Conservation (phyloP, 2,797 vertebrate genomes). For the Discoglossus pictus region DNA sequence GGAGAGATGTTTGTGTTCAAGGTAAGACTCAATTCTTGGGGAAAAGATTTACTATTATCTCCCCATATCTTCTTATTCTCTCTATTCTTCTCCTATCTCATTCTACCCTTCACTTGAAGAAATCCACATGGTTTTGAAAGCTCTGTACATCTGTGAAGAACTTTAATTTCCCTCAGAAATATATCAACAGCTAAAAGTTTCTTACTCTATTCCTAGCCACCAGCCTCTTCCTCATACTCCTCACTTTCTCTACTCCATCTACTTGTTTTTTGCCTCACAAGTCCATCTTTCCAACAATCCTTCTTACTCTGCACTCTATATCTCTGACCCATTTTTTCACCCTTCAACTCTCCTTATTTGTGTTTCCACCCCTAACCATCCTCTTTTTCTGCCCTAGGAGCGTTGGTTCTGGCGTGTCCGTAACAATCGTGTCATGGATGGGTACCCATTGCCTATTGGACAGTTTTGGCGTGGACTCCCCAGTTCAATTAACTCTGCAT, state of each 20-base stretch:
- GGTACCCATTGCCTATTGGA: conserved; percentile 83
- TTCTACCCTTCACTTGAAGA: no score
- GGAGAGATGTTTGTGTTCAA: conserved; percentile 95
- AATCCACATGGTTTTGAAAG: no score
- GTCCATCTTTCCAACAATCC: not conserved
- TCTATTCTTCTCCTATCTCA: not conserved
- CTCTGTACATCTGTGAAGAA: no score
- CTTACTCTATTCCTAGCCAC: no score
- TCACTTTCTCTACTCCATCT: not conserved
- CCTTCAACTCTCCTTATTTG: not conserved
- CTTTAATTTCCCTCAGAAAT: no score
- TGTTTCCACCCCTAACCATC: not conserved
- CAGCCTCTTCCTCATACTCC: no score
- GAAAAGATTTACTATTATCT: not conserved
- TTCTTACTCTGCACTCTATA: no score
- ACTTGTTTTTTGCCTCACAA: not conserved
- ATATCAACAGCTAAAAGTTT: no score
- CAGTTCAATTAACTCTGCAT: conserved; percentile 83
- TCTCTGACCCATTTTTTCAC: no score
- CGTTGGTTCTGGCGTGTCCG: conserved; percentile 91
- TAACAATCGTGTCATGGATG: conserved; percentile 81
- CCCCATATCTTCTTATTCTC: not conserved
- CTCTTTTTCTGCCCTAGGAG: conserved; percentile 68
- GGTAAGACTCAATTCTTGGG: conserved; percentile 76
- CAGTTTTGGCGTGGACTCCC: conserved; percentile 90